Conservation (phyloP, 1,140 invertebrate species). For the Acromyrmex heyeri region DNA sequence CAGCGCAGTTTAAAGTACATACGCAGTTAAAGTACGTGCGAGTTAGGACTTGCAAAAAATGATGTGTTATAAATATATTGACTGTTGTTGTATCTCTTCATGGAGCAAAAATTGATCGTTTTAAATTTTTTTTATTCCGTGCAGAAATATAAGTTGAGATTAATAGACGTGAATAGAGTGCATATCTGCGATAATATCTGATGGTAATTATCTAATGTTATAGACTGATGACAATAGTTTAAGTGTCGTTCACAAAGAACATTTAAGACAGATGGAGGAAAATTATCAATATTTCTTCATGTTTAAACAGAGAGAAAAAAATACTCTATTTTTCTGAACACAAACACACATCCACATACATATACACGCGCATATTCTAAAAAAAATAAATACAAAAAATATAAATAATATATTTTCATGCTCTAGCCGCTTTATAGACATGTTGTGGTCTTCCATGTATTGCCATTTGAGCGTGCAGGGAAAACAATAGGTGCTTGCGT, state of each 20-base stretch:
- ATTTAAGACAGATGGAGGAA: not conserved
- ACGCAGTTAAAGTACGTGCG: not conserved
- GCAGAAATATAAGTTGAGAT: conserved; percentile 36
- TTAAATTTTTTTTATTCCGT: conserved; percentile 29
- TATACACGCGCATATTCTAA: conserved; percentile 60
- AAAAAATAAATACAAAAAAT: conserved; percentile 42
- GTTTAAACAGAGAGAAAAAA: not conserved
- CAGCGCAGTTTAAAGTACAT: not conserved
- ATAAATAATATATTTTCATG: conserved; percentile 66
- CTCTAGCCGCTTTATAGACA: conserved; percentile 47
- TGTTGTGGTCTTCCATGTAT: conserved; percentile 53
- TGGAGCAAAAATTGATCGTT: conserved; percentile 16
- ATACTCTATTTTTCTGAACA: conserved; percentile 72
- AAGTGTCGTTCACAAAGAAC: conserved; percentile 38
- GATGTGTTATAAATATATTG: not conserved
- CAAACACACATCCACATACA: not conserved
- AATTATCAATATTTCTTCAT: conserved; percentile 38
- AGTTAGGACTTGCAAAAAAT: not conserved
- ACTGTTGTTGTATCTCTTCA: conserved; percentile 28
- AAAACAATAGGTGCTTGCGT: conserved; percentile 36
- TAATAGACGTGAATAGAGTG: conserved; percentile 43
- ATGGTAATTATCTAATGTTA: conserved; percentile 58
- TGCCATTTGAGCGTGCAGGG: conserved; percentile 27
- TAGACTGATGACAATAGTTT: conserved; percentile 75
- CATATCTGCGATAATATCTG: conserved; percentile 64